Evolutionary conservation across 2,888 invertebrate genomes (phyloP), one percentile per base, ranked within the genome.

Genomic region (Xestobium rufovillosum): DNA sequence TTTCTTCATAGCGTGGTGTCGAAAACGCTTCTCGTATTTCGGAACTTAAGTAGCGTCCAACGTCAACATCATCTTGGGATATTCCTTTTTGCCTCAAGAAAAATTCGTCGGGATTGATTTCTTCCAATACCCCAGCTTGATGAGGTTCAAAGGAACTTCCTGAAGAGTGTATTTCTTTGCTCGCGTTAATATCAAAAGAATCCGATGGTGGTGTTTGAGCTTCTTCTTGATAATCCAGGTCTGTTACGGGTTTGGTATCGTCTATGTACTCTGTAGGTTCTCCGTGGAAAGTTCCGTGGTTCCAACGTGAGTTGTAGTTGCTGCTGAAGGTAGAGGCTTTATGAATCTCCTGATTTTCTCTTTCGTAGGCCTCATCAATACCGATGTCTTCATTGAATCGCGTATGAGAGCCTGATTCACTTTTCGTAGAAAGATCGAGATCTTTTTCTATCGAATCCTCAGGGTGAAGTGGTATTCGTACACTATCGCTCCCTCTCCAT

Each of bases 101-200:
- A 69, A 88, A 89, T 67, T 89, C 87, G 63, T 89, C 88, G 27
- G 85, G 83, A 58, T 87, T 81, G 47, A 88, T 83, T 68, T 88
- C 86, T 66, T 88, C 88, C 53, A 89, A 75, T 2, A 85, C 80
- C 1, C 80, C 79, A 33, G 72, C 72, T 33, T 76, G 67, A 14
- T 69, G 61, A 16, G 68, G 55, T 28, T 71, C 72, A 15, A 66
- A 63, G 0, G 78, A 77, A 45, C 77, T 78, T 2, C 73, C 73
- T 1, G 76, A 76, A 0, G 78, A 78, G 36, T 73, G 74, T 2
- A 65, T 66, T 41, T 74, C 76, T 31, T 69, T 69, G 41, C 69
- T 66, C 1, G 68, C 65, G 23, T 64, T 51, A 9, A 51, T 38
- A 6, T 51, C 39, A 43, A 63, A 52, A 8, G 65, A 59, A 3